A percentile compares a stretch with the other conserved stretches of the same genome.
phyloP scores from a whole-genome alignment of 2,113 vertebrate species.

The Centropus bengalensis region DNA sequence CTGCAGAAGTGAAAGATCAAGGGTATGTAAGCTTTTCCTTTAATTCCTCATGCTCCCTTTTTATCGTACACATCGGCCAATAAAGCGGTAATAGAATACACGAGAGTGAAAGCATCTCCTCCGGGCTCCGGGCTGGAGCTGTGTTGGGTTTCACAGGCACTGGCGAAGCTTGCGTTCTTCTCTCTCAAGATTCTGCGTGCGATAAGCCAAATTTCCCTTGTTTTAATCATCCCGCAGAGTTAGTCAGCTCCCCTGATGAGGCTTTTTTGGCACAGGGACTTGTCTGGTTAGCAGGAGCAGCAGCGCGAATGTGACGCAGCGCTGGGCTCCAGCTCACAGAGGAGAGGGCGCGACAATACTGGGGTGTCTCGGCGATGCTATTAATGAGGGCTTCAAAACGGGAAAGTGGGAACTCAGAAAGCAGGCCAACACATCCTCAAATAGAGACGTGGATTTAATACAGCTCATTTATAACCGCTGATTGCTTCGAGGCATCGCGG shows the following conservation, averaged over 20 bases:
- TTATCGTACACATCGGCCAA: neutral
- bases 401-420: conserved; percentile 59
- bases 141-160: neutral
- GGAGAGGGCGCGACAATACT: neutral
- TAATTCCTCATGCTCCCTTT: neutral
- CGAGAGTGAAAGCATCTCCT: neutral
- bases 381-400: conserved; percentile 45
- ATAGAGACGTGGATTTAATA: conserved; percentile 31
- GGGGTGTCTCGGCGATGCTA: conserved; percentile 15
- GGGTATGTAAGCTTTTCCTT: neutral
- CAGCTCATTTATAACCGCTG: conserved; percentile 42
- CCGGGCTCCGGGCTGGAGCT: neutral
- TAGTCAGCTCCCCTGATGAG: neutral
- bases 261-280: neutral
- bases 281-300: neutral
- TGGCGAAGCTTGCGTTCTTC: neutral
- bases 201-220: neutral
- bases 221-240: neutral
- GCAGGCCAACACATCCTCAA: conserved; percentile 5
- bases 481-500: conserved; percentile 26
- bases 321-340: neutral
- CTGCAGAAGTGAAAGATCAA: conserved; percentile 1
- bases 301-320: neutral
- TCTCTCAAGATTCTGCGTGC: neutral
- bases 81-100: neutral